These are phyloP conservation scores for Heterohyrax brucei DNA, from an alignment of 2,797 vertebrate genomes.

Conservation along the genomic window DNA sequence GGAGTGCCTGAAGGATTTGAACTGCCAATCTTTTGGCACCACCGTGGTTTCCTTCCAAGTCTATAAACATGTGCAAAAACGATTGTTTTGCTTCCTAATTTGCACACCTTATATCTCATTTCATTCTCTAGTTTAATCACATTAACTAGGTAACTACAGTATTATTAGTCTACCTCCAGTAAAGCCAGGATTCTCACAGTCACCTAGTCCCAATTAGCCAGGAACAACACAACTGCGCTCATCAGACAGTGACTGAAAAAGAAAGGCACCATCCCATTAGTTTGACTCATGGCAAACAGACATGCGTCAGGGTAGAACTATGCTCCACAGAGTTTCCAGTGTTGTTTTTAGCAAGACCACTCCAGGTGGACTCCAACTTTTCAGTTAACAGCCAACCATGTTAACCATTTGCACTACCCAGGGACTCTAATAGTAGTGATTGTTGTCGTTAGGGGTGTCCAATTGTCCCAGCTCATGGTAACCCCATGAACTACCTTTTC, in stretches of 20 bases:
- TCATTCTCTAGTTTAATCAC: background rate
- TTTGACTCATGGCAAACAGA: background rate
- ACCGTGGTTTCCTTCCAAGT: background rate
- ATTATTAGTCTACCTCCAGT: background rate
- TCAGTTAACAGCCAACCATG: too few relatives aligned
- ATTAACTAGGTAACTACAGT: background rate
- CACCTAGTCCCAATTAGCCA: background rate
- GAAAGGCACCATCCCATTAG: background rate
- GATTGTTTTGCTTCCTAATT: background rate
- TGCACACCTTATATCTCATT: background rate
- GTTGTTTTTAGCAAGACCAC: too few relatives aligned
- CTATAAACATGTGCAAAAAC: background rate
- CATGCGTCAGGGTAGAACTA: too few relatives aligned
- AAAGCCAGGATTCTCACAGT: background rate
- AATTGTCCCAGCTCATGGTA: background rate
- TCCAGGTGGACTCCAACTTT: too few relatives aligned
- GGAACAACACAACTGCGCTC: background rate
- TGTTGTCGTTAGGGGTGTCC: too few relatives aligned
- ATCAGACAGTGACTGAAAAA: background rate
- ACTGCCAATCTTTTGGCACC: too few relatives aligned
- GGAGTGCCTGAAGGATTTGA: too few relatives aligned
- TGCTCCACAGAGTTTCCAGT: too few relatives aligned
- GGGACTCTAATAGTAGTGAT: too few relatives aligned
- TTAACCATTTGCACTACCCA: too few relatives aligned
- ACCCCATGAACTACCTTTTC: background rate